Evolutionary conservation across 2,888 invertebrate genomes (phyloP).

Genomic region (Callyntrura sp.): DNA sequence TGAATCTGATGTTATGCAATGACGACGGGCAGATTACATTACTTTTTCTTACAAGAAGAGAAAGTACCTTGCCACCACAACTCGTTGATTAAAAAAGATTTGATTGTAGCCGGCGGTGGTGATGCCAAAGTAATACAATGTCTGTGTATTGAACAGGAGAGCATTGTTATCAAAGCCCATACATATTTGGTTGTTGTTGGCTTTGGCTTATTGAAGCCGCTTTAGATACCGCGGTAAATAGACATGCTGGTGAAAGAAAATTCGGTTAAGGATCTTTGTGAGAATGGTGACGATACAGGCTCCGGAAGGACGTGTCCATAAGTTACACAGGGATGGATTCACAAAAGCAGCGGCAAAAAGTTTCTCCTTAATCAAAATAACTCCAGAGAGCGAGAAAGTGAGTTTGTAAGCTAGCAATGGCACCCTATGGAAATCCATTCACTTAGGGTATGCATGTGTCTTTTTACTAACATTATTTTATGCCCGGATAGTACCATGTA

Average conservation of each 20-base stretch:
- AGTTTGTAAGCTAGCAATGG: background rate
- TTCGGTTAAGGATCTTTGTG: constrained; percentile 4
- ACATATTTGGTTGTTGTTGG: background rate
- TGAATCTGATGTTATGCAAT: constrained; percentile 67
- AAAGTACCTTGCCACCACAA: constrained; percentile 32
- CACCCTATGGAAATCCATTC: background rate
- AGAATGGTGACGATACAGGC: constrained; percentile 45
- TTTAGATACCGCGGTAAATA: background rate
- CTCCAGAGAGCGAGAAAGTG: background rate
- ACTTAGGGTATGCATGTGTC: background rate
- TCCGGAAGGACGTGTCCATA: constrained; percentile 70
- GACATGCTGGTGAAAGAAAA: background rate
- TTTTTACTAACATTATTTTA: too few relatives aligned
- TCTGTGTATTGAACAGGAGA: background rate
- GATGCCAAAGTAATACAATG: background rate
- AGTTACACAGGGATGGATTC: constrained; percentile 62
- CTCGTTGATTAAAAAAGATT: constrained; percentile 62
- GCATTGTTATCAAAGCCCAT: background rate
- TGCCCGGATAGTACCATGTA: too few relatives aligned
- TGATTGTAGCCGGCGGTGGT: constrained; percentile 54
- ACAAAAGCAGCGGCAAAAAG: constrained; percentile 21
- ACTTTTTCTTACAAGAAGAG: background rate
- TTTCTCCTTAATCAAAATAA: constrained; percentile 64
- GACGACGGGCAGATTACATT: constrained; percentile 52
- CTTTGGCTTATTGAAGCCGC: constrained; percentile 4